Evolutionary conservation across 2,113 vertebrate species (phyloP), one percentile per base, ranked within the genome.

Genomic region (Archilochus colubris): DNA sequence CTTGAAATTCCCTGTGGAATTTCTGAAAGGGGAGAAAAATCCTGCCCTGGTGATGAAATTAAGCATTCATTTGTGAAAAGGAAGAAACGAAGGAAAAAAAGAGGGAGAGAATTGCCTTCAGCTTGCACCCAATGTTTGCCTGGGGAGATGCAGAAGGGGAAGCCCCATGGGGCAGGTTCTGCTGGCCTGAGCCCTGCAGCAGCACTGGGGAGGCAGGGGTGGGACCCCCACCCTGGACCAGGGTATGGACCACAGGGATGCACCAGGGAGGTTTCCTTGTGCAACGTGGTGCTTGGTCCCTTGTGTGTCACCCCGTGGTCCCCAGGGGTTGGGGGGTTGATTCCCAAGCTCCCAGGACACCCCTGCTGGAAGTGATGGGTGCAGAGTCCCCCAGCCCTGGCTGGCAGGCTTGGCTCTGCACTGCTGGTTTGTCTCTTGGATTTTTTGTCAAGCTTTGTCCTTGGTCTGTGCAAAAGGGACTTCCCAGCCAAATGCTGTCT

Each of bases 371-470:
- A 23, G 0, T 50, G 62, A 24, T 50, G 63, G 33, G 63, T 53
- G 25, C 73, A 58, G 43, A n/a, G 18, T 54, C 4, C 1, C 44
- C 33, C 16, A 46, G 74, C 33, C 19, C 58, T 12, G 28, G 61
- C 28, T 3, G 0, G 19, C 46, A 33, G 6, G 28, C n/a, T 87
- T 77, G 0, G 2, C 50, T 69, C 68, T 54, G 51, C 0, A 0
- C 66, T 88, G 86, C 61, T 3, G 0, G 0, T 86, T 89, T 78
- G 44, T 64, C 59, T 90, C 38, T 40, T 21, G 7, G 6, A 20
- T 58, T 24, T 82, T 70, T 77, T 74, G 83, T 85, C 70, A 76
- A 33, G 48, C 44, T 84, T 81, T 68, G 75, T 88, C 84, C 75
- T 93, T 67, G 91, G 53, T 80, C 48, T 68, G 64, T n/a, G 59